Conservation (phyloP, 2,797 vertebrate genomes). For the Gymnothorax reevesii region DNA sequence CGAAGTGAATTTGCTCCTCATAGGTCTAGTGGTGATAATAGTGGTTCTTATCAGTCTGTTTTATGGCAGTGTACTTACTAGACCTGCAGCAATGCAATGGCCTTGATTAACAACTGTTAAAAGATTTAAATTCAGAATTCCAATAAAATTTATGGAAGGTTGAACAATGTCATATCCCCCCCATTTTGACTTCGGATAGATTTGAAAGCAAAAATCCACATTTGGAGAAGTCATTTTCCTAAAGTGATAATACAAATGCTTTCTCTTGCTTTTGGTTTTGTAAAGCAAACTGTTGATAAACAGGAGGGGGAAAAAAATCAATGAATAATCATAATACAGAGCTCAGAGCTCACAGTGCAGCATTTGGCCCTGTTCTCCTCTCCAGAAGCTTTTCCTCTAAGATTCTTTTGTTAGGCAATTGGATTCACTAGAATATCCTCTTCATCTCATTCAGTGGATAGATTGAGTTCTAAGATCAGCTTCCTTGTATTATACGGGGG, state of each 20-base stretch:
- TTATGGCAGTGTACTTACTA: background rate
- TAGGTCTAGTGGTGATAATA: background rate
- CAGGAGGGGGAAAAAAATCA: background rate
- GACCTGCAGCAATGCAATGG: background rate
- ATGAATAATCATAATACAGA: background rate
- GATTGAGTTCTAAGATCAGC: no score
- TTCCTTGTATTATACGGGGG: background rate
- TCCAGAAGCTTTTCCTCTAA: no score
- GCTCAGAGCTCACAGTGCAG: background rate
- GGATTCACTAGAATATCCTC: no score
- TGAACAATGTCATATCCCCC: background rate
- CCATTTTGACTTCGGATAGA: background rate
- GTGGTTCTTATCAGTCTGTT: background rate
- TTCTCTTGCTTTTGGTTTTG: background rate
- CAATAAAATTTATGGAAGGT: background rate
- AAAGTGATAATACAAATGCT: background rate
- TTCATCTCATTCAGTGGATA: no score
- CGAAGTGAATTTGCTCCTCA: background rate
- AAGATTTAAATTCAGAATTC: background rate
- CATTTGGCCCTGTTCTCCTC: no score
- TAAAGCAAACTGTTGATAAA: background rate
- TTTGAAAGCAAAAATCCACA: background rate
- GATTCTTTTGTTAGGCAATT: no score
- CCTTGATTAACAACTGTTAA: background rate
- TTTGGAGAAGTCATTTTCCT: background rate